Evolutionary conservation across 2,888 invertebrate species (phyloP).

Genomic region (Drosophila nr. perissopoda): DNA sequence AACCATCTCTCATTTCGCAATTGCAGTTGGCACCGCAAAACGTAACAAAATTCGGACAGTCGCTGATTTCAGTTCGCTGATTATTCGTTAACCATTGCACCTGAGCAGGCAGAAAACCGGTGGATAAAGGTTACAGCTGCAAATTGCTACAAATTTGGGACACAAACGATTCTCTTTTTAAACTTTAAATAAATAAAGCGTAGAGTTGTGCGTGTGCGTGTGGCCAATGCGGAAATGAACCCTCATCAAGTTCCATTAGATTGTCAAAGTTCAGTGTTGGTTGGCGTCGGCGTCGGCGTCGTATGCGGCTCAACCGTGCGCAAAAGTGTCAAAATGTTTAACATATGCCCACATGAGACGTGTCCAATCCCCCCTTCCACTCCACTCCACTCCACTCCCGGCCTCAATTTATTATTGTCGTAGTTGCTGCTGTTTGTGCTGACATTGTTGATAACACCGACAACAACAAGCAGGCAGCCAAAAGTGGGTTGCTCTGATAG

Average conservation of each 20-base stretch:
- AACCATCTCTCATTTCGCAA: background rate
- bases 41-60: conserved; percentile 46
- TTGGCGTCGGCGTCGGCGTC: conserved; percentile 28
- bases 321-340: conserved; percentile 79
- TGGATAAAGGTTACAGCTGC: background rate
- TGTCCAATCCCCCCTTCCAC: background rate
- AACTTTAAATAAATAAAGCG: conserved; percentile 58
- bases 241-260: conserved; percentile 71
- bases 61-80: conserved; percentile 62
- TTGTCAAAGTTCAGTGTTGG: conserved; percentile 60
- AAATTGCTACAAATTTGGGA: conserved; percentile 61
- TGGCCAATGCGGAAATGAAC: conserved; percentile 47
- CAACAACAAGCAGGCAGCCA: conserved; percentile 64
- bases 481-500: conserved; percentile 32
- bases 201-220: background rate
- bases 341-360: conserved; percentile 77
- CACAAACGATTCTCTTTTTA: conserved; percentile 13
- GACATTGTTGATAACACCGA: conserved; percentile 76
- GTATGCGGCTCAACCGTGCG: conserved; percentile 57
- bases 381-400: background rate
- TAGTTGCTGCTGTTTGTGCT: conserved; percentile 49
- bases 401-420: conserved; percentile 18
- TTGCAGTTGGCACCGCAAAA: conserved; percentile 28
- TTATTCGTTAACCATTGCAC: conserved; percentile 41
- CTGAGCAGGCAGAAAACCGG: conserved; percentile 7